A percentile compares a stretch with the other conserved stretches of the same genome.
Evolutionary conservation across 2,888 invertebrate genomes (phyloP).

Genomic region (Endotricha flammealis): DNA sequence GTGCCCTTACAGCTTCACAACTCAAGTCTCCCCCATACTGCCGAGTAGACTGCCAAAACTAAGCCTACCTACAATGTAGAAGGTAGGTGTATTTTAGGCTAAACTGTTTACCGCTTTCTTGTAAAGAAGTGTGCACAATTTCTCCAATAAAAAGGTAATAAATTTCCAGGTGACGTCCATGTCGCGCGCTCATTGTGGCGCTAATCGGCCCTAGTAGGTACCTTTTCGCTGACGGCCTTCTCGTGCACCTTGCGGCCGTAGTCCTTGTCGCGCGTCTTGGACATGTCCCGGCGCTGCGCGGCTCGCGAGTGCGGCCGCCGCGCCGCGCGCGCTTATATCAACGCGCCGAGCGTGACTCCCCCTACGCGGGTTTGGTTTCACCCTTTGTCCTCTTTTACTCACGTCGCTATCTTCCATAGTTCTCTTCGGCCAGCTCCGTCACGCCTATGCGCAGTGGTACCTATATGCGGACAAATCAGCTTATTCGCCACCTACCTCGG

Average conservation of each 20-base stretch:
- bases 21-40: too few species aligned
- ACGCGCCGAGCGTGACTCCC: neutral
- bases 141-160: neutral
- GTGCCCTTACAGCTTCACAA: too few species aligned
- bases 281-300: constrained; percentile 23
- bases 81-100: too few species aligned
- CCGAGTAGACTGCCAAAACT: too few species aligned
- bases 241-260: constrained; percentile 50
- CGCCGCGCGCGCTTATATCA: neutral
- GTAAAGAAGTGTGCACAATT: neutral
- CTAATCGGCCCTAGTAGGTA: too few species aligned
- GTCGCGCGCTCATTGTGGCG: too few species aligned
- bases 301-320: neutral
- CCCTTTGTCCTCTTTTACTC: constrained; percentile 33
- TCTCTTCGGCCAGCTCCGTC: too few species aligned
- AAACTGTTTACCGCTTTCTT: constrained; percentile 2
- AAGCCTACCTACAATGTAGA: too few species aligned
- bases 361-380: neutral
- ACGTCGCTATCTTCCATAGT: too few species aligned
- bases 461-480: too few species aligned
- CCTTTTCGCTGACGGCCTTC: constrained; percentile 52
- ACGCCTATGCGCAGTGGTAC: too few species aligned
- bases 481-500: neutral
- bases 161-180: neutral
- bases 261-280: constrained; percentile 44